Evolutionary conservation across 2,797 vertebrate genomes (phyloP).

Genomic region (Myripristis jacobus): DNA sequence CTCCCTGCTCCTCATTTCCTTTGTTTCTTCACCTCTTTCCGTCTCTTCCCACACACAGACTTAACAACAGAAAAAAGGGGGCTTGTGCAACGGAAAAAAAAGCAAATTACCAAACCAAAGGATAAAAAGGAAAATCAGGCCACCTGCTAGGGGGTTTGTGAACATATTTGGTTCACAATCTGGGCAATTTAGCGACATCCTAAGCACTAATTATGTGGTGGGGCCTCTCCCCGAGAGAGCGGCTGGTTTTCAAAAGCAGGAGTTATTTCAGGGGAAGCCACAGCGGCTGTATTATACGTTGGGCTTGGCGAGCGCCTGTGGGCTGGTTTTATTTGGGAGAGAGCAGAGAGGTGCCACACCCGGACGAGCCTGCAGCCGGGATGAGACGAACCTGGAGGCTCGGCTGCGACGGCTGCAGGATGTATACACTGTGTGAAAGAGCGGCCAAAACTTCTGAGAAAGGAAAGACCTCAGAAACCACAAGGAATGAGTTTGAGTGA

Average conservation of each 20-base stretch:
- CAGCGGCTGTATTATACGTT: constrained; percentile 77
- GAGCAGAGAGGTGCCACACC: constrained; percentile 68
- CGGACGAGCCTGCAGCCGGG: constrained; percentile 49
- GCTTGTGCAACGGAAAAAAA: background rate
- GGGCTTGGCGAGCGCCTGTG: constrained; percentile 54
- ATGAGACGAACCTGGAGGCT: constrained; percentile 14
- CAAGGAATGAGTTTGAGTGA: background rate
- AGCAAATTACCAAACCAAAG: background rate
- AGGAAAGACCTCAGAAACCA: background rate
- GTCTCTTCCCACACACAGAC: background rate
- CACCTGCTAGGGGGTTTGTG: constrained; percentile 62
- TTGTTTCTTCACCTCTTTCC: no score
- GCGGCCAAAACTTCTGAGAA: background rate
- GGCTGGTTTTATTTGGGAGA: constrained; percentile 62
- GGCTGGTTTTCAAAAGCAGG: constrained; percentile 48
- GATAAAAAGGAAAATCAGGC: constrained; percentile 6
- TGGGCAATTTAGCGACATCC: constrained; percentile 51
- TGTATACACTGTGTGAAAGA: background rate
- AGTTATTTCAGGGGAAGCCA: constrained; percentile 85
- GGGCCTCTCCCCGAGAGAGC: constrained; percentile 69
- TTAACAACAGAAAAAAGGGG: background rate
- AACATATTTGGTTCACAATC: constrained; percentile 54
- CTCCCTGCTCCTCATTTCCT: background rate
- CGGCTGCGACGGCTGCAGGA: background rate
- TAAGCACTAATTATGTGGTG: constrained; percentile 81